Conservation (phyloP, 2,888 invertebrate genomes). For the Aspidapion aeneum region DNA sequence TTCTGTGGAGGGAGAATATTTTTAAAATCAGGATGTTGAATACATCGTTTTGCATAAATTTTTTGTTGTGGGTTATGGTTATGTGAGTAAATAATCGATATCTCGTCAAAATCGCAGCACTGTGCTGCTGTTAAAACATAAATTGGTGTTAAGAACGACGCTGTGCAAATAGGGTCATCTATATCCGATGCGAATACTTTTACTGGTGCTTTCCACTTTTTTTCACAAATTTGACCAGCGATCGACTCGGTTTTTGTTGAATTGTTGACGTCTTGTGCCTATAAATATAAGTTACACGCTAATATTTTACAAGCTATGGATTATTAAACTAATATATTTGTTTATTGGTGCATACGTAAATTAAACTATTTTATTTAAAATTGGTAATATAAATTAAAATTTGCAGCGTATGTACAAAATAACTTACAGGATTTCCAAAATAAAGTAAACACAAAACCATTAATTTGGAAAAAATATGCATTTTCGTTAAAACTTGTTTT, state of each 20-base stretch:
- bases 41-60: not conserved
- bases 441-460: too few relatives aligned
- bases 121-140: not conserved
- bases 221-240: not conserved
- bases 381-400: too few relatives aligned
- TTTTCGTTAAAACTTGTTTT: too few relatives aligned
- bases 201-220: not conserved
- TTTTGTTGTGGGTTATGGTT: not conserved
- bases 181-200: not conserved
- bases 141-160: not conserved
- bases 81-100: not conserved
- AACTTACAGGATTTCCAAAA: too few relatives aligned
- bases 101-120: not conserved
- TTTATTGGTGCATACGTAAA: too few relatives aligned
- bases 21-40: not conserved
- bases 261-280: not conserved
- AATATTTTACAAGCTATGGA: too few relatives aligned
- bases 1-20: not conserved
- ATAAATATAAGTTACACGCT: too few relatives aligned
- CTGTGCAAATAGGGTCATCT: not conserved
- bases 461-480: too few relatives aligned
- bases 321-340: too few relatives aligned
- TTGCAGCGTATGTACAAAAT: too few relatives aligned
- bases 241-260: not conserved
- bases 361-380: too few relatives aligned